A percentile compares a stretch with the other conserved stretches of the same genome.
phyloP scores from a whole-genome alignment of 2,113 vertebrate genomes.

The Bufo gargarizans region DNA sequence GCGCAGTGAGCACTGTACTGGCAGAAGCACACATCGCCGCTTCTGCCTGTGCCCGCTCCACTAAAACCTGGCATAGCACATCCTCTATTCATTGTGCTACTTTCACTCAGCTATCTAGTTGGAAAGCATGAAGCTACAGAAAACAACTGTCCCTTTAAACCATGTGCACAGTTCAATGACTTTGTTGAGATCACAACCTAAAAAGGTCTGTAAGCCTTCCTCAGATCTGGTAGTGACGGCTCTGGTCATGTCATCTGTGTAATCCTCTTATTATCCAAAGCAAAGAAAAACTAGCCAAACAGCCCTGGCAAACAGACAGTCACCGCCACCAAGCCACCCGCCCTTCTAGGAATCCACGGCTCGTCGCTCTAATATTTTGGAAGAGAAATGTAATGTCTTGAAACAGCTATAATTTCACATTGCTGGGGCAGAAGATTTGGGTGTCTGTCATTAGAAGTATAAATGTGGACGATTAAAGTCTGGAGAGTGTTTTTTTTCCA shows the following conservation, averaged over 20 bases:
- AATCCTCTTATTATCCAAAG: constrained; percentile 45
- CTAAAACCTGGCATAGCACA: too few relatives aligned
- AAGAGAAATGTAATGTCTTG: constrained; percentile 54
- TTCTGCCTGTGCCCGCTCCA: too few relatives aligned
- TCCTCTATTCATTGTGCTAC: too few relatives aligned
- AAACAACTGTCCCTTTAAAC: constrained; percentile 20
- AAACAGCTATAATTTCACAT: constrained; percentile 47
- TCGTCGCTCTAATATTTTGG: constrained; percentile 38
- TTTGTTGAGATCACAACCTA: constrained; percentile 38
- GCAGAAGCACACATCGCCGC: too few relatives aligned
- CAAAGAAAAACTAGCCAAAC: constrained; percentile 44
- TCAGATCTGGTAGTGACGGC: constrained; percentile 47
- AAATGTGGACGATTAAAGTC: constrained; percentile 49
- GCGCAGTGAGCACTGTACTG: too few relatives aligned
- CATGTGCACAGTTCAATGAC: constrained; percentile 26
- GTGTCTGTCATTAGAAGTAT: constrained; percentile 56
- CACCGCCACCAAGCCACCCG: constrained; percentile 35
- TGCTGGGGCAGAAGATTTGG: constrained; percentile 56
- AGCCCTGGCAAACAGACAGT: constrained; percentile 34
- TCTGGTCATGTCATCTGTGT: constrained; percentile 48
- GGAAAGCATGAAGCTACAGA: background rate
- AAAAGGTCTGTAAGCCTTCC: background rate
- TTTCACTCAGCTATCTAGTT: background rate
- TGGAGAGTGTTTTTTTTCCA: constrained; percentile 52
- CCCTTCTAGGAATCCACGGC: constrained; percentile 53